phyloP scores from a whole-genome alignment of 2,113 vertebrate species.

The Macheiramphus alcinus region DNA sequence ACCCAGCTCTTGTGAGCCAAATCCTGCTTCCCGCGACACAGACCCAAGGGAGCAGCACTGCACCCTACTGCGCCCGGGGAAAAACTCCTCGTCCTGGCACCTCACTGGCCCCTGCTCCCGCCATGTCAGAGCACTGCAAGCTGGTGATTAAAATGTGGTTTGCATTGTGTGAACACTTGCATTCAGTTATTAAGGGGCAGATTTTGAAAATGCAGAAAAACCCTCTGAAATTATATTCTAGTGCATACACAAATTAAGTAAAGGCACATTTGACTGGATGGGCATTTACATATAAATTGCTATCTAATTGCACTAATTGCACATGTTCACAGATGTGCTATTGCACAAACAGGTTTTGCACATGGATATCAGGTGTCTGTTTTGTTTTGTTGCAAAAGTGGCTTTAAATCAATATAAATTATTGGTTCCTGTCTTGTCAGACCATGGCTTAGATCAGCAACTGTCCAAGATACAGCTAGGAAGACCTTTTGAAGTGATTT shows the following conservation, averaged over 20 bases:
- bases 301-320: constrained; percentile 49
- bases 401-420: constrained; percentile 6
- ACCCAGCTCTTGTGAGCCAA: not conserved
- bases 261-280: not conserved
- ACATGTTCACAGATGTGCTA: not conserved
- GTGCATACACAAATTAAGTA: not conserved
- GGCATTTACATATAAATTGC: constrained; percentile 60
- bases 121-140: not conserved
- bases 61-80: fast-evolving
- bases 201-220: not conserved
- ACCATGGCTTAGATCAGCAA: not conserved
- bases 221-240: not conserved
- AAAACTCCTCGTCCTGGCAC: not conserved
- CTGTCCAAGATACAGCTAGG: not conserved
- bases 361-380: constrained; percentile 27
- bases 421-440: not conserved
- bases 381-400: constrained; percentile 13
- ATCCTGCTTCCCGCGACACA: not conserved
- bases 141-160: not conserved
- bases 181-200: not conserved
- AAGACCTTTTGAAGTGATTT: not conserved
- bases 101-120: fast-evolving
- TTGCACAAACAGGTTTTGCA: constrained; percentile 37
- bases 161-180: not conserved
- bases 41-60: fast-evolving